Conservation (phyloP, 2,888 invertebrate genomes). For the Hofmannophila pseudospretella region DNA sequence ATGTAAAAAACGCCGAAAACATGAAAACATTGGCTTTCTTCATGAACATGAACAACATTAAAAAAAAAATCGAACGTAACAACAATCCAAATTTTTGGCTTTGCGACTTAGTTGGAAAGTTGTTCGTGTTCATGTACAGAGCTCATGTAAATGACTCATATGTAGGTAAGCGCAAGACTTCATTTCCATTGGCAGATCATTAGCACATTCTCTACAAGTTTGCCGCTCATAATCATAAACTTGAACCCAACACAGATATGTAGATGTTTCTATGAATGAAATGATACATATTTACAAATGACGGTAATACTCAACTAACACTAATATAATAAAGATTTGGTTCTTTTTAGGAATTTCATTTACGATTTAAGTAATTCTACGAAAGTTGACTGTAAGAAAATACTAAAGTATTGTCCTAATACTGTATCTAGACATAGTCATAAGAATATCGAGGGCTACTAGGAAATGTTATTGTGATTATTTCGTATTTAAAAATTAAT, state of each 20-base stretch:
- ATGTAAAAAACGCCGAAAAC: too few relatives aligned
- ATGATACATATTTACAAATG: constrained; percentile 49
- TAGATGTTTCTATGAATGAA: constrained; percentile 25
- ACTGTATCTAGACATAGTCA: constrained; percentile 38
- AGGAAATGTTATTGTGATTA: constrained; percentile 8
- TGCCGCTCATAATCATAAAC: constrained; percentile 7
- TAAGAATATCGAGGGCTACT: constrained; percentile 33
- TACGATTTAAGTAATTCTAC: constrained; percentile 13
- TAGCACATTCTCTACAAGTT: constrained; percentile 1
- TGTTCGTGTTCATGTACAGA: too few relatives aligned
- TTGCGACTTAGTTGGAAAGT: too few relatives aligned
- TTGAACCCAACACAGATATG: constrained; percentile 58
- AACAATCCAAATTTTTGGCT: too few relatives aligned
- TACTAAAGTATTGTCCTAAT: constrained; percentile 46
- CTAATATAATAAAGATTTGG: constrained; percentile 27
- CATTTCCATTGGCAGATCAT: too few relatives aligned
- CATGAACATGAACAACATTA: too few relatives aligned
- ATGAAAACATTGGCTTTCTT: too few relatives aligned
- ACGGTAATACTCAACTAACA: constrained; percentile 10
- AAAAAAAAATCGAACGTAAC: too few relatives aligned
- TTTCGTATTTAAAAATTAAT: too few relatives aligned
- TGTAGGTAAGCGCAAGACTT: too few relatives aligned
- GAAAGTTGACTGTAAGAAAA: constrained; percentile 18
- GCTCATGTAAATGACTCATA: too few relatives aligned
- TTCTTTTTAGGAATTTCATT: constrained; percentile 30